Evolutionary conservation across 2,797 vertebrate genomes (phyloP).

Genomic region (Setipinna tenuifilis): DNA sequence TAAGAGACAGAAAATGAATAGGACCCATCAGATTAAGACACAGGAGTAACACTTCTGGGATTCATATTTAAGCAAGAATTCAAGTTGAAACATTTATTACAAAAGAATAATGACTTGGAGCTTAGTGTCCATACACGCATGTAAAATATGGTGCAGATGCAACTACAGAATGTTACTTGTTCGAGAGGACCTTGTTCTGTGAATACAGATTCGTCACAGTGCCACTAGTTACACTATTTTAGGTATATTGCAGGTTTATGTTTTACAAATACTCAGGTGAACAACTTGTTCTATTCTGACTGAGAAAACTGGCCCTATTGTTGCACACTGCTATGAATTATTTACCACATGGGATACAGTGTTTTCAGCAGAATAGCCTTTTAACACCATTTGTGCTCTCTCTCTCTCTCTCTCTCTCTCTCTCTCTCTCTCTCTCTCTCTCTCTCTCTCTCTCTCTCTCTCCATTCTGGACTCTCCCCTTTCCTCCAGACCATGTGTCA

Average conservation of each 20-base stretch:
- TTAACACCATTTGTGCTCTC: not conserved
- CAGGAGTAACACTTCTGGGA: not conserved
- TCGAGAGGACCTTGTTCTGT: too few species aligned
- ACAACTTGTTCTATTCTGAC: not conserved
- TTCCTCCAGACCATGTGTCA: not conserved
- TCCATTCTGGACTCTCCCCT: not conserved
- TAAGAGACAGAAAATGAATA: not conserved
- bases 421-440: constrained; percentile 9
- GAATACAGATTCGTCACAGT: too few species aligned
- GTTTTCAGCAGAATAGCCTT: constrained; percentile 3
- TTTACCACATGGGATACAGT: not conserved
- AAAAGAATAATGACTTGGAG: too few species aligned
- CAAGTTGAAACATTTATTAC: not conserved
- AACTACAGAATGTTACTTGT: too few species aligned
- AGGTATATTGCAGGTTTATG: too few species aligned
- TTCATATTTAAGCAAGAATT: not conserved
- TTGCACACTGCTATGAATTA: constrained; percentile 12
- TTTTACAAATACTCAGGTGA: not conserved
- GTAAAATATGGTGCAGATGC: too few species aligned
- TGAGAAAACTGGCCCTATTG: constrained; percentile 5
- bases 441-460: not conserved
- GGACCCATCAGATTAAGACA: not conserved
- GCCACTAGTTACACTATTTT: too few species aligned
- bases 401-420: constrained; percentile 7
- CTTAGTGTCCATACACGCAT: too few species aligned